These are phyloP conservation scores for Nasua narica DNA, from an alignment of 2,797 vertebrate species.

Conservation along the genomic window DNA sequence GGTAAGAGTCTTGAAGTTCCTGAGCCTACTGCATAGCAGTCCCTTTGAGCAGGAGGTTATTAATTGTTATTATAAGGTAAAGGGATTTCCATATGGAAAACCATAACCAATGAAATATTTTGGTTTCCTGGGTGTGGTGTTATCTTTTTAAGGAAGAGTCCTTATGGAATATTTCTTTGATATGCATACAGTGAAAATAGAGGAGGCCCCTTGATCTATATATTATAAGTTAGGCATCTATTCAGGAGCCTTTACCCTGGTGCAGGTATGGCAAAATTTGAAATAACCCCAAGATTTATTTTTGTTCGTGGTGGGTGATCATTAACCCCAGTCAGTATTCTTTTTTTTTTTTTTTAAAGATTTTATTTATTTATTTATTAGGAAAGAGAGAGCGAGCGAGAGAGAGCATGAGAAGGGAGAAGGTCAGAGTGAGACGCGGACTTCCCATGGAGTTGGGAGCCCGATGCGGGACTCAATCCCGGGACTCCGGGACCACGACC, in stretches of 20 bases:
- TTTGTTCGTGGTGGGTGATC: background rate
- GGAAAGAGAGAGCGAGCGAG: no score
- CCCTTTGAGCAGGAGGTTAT: background rate
- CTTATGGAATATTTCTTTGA: background rate
- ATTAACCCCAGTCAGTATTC: background rate
- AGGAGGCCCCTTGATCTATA: background rate
- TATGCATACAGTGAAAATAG: background rate
- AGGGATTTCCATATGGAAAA: constrained; percentile 28
- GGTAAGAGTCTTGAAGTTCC: background rate
- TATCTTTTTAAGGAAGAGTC: background rate
- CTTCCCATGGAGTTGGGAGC: no score
- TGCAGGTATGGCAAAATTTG: background rate
- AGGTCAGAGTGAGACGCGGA: no score
- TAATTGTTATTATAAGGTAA: constrained; percentile 1
- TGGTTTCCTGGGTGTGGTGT: background rate
- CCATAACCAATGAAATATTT: background rate
- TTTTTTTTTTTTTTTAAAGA: no score
- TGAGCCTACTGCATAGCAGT: background rate
- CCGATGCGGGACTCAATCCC: no score
- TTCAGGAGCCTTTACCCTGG: background rate
- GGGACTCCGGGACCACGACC: no score
- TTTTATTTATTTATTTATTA: no score
- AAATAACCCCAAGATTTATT: background rate
- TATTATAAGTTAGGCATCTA: background rate
- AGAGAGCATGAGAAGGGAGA: no score